Conservation (phyloP, 2,113 vertebrate species). For the Quiscalus mexicanus region DNA sequence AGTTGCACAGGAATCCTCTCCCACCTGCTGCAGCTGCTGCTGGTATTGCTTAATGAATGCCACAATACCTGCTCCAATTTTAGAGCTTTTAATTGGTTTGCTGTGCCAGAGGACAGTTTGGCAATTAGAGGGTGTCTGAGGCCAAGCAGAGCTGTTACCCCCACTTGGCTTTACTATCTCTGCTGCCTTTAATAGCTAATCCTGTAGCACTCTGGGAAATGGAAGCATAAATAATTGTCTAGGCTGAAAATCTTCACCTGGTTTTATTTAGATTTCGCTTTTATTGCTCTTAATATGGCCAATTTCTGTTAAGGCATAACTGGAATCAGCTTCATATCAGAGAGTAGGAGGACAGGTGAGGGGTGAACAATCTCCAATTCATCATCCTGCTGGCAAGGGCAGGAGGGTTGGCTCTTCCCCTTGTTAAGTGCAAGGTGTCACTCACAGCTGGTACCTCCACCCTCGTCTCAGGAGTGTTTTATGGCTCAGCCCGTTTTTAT, state of each 20-base stretch:
- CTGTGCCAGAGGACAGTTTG: background rate
- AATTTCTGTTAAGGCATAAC: background rate
- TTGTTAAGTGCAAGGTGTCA: background rate
- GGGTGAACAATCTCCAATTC: background rate
- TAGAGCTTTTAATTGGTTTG: slow-evolving; percentile 36
- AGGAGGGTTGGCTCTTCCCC: background rate
- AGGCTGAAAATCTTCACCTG: background rate
- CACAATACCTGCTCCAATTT: background rate
- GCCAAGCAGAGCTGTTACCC: background rate
- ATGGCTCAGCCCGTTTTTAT: slow-evolving; percentile 35
- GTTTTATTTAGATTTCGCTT: slow-evolving; percentile 17
- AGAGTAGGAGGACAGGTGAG: background rate
- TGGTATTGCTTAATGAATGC: background rate
- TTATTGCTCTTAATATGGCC: background rate
- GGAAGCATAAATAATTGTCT: slow-evolving; percentile 35
- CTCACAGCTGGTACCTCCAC: slow-evolving; percentile 23
- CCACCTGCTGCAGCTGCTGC: background rate
- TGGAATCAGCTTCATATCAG: background rate
- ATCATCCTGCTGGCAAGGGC: background rate
- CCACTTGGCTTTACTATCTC: background rate
- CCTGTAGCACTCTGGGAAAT: background rate
- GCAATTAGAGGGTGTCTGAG: slow-evolving; percentile 28
- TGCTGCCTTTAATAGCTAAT: background rate
- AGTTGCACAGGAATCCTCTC: background rate
- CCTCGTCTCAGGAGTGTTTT: background rate